Conservation (phyloP, 2,888 invertebrate genomes). For the Brachynemurus nebulosus region DNA sequence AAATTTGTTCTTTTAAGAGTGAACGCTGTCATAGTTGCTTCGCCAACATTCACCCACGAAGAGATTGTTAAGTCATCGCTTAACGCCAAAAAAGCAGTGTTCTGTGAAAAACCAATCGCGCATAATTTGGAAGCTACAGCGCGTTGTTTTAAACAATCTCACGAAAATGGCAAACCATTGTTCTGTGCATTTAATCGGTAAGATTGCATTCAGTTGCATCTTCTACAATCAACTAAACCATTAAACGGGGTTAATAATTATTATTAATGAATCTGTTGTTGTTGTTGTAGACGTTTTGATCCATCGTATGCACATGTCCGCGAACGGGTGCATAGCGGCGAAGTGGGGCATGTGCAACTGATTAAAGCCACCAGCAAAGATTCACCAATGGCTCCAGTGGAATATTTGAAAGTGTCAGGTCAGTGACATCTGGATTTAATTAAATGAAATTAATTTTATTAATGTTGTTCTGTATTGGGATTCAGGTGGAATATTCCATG, state of each 20-base stretch:
- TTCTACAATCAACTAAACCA: no score
- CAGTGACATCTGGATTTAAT: no score
- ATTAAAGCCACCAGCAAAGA: conserved; percentile 49
- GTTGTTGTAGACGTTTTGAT: conserved; percentile 54
- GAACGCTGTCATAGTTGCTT: conserved; percentile 38
- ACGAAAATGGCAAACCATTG: conserved; percentile 37
- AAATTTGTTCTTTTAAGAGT: conserved; percentile 32
- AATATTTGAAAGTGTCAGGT: conserved; percentile 46
- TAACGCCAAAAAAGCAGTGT: conserved; percentile 44
- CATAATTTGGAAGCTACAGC: conserved; percentile 37
- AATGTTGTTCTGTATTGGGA: conserved; percentile 1
- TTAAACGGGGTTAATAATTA: background rate
- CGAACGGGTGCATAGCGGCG: conserved; percentile 37
- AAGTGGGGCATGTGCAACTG: conserved; percentile 47
- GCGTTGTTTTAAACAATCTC: conserved; percentile 44
- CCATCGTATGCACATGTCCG: conserved; percentile 39
- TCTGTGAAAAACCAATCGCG: conserved; percentile 56
- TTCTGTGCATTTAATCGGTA: conserved; percentile 50
- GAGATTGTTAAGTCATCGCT: conserved; percentile 38
- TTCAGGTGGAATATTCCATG: conserved; percentile 55
- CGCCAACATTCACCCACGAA: conserved; percentile 46
- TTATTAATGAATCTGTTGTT: conserved; percentile 15
- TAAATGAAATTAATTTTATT: background rate
- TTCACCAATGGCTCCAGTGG: conserved; percentile 47
- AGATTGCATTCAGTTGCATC: no score